phyloP scores from a whole-genome alignment of 1,140 invertebrate genomes.

The Vanessa atalanta region DNA sequence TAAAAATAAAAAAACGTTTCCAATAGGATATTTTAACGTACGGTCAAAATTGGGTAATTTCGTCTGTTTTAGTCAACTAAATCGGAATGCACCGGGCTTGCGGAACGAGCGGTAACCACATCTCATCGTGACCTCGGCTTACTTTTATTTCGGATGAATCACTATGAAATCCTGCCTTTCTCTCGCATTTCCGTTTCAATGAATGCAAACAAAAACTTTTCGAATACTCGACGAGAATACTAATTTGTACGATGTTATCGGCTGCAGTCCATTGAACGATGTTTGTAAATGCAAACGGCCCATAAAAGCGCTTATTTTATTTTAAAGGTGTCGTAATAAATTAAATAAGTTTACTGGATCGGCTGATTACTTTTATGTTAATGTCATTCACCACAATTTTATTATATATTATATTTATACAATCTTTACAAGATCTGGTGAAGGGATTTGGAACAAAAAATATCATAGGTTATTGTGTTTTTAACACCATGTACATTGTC shows the following conservation, averaged over 20 bases:
- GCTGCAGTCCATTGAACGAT: slow-evolving; percentile 3
- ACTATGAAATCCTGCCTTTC: slow-evolving; percentile 26
- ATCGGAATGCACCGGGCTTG: slow-evolving; percentile 6
- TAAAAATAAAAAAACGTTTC: no score
- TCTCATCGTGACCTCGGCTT: slow-evolving; percentile 12
- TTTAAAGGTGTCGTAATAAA: background rate
- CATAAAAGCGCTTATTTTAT: background rate
- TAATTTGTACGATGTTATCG: slow-evolving; percentile 14
- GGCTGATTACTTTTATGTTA: no score
- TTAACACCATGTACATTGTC: no score
- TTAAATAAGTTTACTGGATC: background rate
- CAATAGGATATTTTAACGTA: background rate
- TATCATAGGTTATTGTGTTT: no score
- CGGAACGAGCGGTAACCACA: background rate
- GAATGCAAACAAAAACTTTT: slow-evolving; percentile 24
- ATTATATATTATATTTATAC: no score
- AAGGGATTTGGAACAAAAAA: no score
- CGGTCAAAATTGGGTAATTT: background rate
- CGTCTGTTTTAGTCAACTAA: slow-evolving; percentile 28
- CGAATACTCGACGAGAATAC: slow-evolving; percentile 17
- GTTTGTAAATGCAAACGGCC: background rate
- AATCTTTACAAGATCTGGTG: no score
- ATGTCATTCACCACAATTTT: background rate
- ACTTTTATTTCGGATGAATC: slow-evolving; percentile 24
- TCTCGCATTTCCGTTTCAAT: slow-evolving; percentile 29